These are phyloP conservation scores for Todus mexicanus DNA, from an alignment of 2,797 vertebrate species.

Conservation along the genomic window DNA sequence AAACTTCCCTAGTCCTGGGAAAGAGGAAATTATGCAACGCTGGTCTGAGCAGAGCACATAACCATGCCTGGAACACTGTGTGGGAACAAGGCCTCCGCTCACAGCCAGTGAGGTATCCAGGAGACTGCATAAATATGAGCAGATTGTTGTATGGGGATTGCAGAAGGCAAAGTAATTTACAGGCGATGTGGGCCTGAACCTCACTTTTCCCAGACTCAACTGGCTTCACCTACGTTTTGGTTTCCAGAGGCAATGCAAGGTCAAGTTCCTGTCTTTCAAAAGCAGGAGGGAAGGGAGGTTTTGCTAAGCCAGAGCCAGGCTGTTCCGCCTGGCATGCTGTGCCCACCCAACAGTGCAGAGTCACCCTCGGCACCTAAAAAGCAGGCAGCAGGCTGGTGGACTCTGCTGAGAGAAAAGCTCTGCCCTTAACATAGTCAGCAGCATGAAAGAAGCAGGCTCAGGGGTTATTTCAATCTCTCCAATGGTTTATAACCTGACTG, in stretches of 20 bases:
- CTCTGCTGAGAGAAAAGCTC: background rate
- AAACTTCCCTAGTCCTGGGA: background rate
- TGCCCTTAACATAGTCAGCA: background rate
- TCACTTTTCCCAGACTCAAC: background rate
- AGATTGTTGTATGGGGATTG: background rate
- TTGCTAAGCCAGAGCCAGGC: background rate
- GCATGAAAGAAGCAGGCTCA: background rate
- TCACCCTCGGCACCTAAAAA: rapidly evolving
- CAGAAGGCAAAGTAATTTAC: background rate
- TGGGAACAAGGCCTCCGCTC: background rate
- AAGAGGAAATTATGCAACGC: background rate
- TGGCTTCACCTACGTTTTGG: background rate
- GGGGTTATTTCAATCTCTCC: background rate
- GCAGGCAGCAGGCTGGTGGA: background rate
- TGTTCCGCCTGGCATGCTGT: background rate
- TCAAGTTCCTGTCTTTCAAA: background rate
- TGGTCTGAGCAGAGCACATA: background rate
- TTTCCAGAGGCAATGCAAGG: background rate
- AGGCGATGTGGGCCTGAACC: background rate
- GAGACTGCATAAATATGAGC: background rate
- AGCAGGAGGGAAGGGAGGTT: background rate
- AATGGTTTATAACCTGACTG: background rate
- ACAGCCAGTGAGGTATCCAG: background rate
- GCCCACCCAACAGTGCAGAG: background rate
- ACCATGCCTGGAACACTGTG: background rate